These are phyloP conservation scores for Morone chrysops DNA, from an alignment of 2,113 vertebrate genomes.

Conservation along the genomic window DNA sequence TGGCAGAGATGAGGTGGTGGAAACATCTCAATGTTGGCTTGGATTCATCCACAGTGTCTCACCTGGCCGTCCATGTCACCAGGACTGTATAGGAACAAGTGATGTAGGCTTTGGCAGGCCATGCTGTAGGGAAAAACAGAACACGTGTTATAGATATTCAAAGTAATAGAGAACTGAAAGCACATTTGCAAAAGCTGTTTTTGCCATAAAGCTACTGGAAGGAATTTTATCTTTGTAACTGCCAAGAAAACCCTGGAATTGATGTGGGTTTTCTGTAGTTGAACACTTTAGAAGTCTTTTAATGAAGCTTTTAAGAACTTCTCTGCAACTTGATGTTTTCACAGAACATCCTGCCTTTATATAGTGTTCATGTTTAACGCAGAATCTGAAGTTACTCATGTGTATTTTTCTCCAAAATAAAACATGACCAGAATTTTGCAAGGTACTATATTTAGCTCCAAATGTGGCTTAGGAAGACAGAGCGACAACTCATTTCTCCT, in stretches of 20 bases:
- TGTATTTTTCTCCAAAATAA: background rate
- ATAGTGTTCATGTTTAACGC: conserved; percentile 1
- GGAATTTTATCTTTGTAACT: conserved; percentile 38
- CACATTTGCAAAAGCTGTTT: conserved; percentile 49
- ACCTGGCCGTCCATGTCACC: conserved; percentile 37
- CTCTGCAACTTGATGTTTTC: background rate
- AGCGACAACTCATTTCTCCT: background rate
- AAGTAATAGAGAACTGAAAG: conserved; percentile 35
- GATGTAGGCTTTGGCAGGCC: conserved; percentile 39
- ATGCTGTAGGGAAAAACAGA: background rate
- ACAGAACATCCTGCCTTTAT: background rate
- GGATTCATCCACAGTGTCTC: conserved; percentile 14
- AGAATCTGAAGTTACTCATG: background rate
- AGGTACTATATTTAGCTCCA: background rate
- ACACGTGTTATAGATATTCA: conserved; percentile 32
- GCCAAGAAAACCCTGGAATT: conserved; percentile 29
- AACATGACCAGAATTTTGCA: background rate
- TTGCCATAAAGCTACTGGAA: conserved; percentile 50
- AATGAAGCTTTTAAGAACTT: conserved; percentile 11
- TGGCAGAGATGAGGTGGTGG: conserved; percentile 26
- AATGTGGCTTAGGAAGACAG: background rate
- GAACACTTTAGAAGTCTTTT: background rate
- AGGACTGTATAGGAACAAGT: conserved; percentile 25
- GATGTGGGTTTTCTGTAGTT: conserved; percentile 18
- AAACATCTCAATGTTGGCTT: conserved; percentile 34